A percentile compares a stretch with the other conserved stretches of the same genome.
Evolutionary conservation across 2,797 vertebrate genomes (phyloP).

Genomic region (Emydoidea blandingii): DNA sequence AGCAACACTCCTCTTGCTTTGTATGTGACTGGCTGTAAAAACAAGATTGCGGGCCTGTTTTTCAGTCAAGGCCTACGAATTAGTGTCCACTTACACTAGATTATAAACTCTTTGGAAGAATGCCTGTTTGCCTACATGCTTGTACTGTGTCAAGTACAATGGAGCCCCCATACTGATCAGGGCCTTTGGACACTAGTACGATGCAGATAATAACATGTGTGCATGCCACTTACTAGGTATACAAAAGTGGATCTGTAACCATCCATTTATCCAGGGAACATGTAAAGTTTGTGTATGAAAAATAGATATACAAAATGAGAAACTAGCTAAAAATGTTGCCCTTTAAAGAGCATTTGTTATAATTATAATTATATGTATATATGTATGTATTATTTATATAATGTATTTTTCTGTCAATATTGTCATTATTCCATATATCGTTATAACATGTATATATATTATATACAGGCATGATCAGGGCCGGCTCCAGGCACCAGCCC

Average conservation of each 20-base stretch:
- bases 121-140: background rate
- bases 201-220: background rate
- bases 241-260: background rate
- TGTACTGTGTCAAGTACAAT: background rate
- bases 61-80: background rate
- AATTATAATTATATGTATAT: no score
- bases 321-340: background rate
- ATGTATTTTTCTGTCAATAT: accelerated
- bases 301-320: background rate
- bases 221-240: background rate
- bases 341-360: background rate
- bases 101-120: background rate
- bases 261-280: background rate
- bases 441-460: accelerated
- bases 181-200: background rate
- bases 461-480: background rate
- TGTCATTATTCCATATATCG: background rate
- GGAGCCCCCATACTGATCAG: background rate
- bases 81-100: background rate
- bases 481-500: no score
- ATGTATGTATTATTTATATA: background rate
- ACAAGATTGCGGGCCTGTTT: background rate
- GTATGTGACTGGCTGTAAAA: background rate
- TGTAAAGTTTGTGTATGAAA: background rate
- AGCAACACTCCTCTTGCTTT: background rate